Conservation (phyloP, 1,140 invertebrate genomes). For the Drosophila grimshawi region DNA sequence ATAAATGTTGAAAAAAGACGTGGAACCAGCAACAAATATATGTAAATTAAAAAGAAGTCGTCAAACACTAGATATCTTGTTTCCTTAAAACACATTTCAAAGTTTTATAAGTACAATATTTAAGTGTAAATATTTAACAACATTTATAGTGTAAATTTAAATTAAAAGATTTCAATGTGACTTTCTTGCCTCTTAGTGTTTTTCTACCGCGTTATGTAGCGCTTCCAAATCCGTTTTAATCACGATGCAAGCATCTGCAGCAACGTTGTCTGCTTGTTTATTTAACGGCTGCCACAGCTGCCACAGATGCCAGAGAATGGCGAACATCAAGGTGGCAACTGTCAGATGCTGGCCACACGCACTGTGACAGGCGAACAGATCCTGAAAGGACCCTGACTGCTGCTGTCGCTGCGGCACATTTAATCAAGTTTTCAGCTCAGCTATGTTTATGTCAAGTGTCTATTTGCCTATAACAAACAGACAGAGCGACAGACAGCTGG, state of each 20-base stretch:
- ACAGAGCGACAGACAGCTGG: conserved; percentile 38
- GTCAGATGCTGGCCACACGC: conserved; percentile 69
- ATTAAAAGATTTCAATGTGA: neutral
- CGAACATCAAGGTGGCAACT: conserved; percentile 71
- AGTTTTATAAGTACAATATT: no score
- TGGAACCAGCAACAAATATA: no score
- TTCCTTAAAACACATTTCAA: no score
- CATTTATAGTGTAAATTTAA: no score
- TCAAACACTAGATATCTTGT: no score
- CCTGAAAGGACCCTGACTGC: conserved; percentile 39
- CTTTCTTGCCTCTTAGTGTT: neutral
- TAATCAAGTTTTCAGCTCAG: conserved; percentile 80
- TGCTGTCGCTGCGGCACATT: conserved; percentile 64
- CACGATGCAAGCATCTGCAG: conserved; percentile 43
- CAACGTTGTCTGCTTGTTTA: conserved; percentile 40
- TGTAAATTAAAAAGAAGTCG: no score
- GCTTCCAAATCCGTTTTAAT: conserved; percentile 32
- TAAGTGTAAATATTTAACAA: no score
- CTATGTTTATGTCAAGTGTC: conserved; percentile 80
- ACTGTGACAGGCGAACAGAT: conserved; percentile 55
- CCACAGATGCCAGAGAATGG: conserved; percentile 55
- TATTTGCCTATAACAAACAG: conserved; percentile 82
- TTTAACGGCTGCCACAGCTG: conserved; percentile 55
- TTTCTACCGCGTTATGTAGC: neutral
- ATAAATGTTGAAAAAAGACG: no score